These are phyloP conservation scores for Eciton burchellii DNA, from an alignment of 1,140 invertebrate genomes.

Conservation along the genomic window DNA sequence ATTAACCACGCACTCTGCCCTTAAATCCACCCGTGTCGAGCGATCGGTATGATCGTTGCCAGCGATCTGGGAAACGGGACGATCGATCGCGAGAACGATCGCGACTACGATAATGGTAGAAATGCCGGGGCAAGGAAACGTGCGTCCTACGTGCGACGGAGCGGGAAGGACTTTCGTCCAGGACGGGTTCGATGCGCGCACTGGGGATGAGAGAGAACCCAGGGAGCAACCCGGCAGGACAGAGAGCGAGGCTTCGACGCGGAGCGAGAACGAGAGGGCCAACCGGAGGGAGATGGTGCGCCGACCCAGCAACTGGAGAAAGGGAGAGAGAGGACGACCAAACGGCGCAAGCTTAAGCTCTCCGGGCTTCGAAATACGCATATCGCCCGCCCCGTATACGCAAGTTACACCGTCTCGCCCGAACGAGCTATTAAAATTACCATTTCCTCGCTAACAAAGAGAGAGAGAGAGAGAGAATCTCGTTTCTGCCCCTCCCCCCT, in stretches of 20 bases:
- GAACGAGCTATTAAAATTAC: constrained; percentile 16
- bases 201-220: constrained; percentile 78
- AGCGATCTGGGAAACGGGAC: background rate
- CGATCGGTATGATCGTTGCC: constrained; percentile 3
- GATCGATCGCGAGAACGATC: constrained; percentile 28
- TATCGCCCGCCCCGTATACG: constrained; percentile 55
- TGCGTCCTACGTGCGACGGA: constrained; percentile 67
- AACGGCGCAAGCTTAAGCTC: constrained; percentile 78
- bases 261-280: constrained; percentile 39
- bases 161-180: constrained; percentile 82
- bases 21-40: constrained; percentile 21
- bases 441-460: constrained; percentile 22
- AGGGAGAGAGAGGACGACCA: constrained; percentile 61
- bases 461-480: background rate
- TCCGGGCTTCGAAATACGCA: constrained; percentile 73
- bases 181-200: constrained; percentile 83
- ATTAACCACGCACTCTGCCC: constrained; percentile 44
- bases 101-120: background rate
- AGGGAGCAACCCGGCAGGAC: constrained; percentile 69
- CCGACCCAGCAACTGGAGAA: constrained; percentile 39
- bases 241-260: constrained; percentile 50
- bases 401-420: constrained; percentile 47
- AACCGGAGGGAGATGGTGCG: constrained; percentile 28
- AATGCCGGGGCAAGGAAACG: constrained; percentile 54
- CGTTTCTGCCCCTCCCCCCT: background rate